These are phyloP conservation scores for Nephrotoma guestfalica DNA, from an alignment of 2,888 invertebrate species.

Conservation along the genomic window DNA sequence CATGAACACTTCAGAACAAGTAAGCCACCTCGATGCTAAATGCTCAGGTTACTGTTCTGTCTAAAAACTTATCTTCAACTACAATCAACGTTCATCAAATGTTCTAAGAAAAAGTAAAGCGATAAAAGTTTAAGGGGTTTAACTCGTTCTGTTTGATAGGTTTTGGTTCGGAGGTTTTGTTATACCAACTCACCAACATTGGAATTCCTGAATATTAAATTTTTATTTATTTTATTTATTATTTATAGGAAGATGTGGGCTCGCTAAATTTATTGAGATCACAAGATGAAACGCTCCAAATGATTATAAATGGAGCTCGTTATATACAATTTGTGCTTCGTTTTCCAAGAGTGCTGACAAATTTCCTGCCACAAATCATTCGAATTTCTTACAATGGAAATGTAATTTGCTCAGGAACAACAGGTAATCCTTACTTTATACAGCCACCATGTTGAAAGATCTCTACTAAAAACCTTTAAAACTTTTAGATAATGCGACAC, in stretches of 20 bases:
- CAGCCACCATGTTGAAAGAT: background rate
- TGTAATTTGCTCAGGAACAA: conserved; percentile 40
- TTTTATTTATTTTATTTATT: background rate
- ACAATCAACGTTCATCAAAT: too few species aligned
- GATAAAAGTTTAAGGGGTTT: too few species aligned
- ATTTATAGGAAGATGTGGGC: conserved; percentile 1
- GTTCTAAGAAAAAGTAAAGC: too few species aligned
- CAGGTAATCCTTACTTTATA: conserved; percentile 29
- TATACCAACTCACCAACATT: too few species aligned
- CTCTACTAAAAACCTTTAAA: background rate
- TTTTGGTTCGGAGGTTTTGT: too few species aligned
- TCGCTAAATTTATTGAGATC: background rate
- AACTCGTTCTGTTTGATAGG: too few species aligned
- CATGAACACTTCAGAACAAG: too few species aligned
- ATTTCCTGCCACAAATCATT: conserved; percentile 41
- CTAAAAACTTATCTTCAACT: too few species aligned
- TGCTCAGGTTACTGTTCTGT: too few species aligned
- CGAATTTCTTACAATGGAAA: conserved; percentile 41
- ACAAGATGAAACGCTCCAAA: conserved; percentile 16
- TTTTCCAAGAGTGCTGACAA: conserved; percentile 38
- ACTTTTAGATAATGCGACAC: background rate
- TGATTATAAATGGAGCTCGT: conserved; percentile 25
- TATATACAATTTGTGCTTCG: conserved; percentile 37
- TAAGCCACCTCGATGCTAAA: too few species aligned
- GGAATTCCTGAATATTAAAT: too few species aligned